Base-by-base conservation (phyloP, 2,888 invertebrate genomes). In the Archaeoteleia sp. region DNA sequence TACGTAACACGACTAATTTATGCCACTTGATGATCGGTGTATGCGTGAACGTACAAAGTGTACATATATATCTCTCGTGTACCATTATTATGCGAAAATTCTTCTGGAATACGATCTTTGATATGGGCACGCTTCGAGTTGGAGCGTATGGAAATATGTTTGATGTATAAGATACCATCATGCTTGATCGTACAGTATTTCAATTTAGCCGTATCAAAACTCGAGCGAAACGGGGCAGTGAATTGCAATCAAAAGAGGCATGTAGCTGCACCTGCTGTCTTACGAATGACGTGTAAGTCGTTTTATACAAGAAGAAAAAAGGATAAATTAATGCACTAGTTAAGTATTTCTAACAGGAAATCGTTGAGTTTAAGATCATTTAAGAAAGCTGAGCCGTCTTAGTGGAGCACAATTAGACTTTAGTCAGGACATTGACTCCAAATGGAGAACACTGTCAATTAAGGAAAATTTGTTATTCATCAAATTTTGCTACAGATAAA, bases 1-100 rank as follows among this genome's bases (percentile, higher is more conserved):
- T 43, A 54, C 42, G 49, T 29, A 12, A 27, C 25, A 20, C 46
- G 37, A 43, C 23, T 63, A 63, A 63, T 48, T 62, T 54, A 63
- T 55, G 49, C 48, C 35, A 49, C 37, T 49, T 27, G 32, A 9
- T 17, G 10, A 46, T 46, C 34, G 9, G 13, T 13, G 42, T 42
- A 25, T 12, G 25, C 14, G 14, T 27, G 8, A 25, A 14, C 27
- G 27, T 14, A 12, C 14, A 27, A n/a, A 8, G 27, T 25, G 27
- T 42, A 20, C 20, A 12, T 10, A 12, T 34, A 13, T 12, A 12
- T 7, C 1, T 12, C 10, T 10, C 34, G 12, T 14, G n/a, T 15
- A 10, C 10, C 23, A 32, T 23, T 29, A 25, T 20, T 23, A 32
- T 13, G 13, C 46, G 23, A 20, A 46, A 20, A 34, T 32, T 46